Conservation (phyloP, 92 coral and sea anemone species). For the Phenganax marumi region DNA sequence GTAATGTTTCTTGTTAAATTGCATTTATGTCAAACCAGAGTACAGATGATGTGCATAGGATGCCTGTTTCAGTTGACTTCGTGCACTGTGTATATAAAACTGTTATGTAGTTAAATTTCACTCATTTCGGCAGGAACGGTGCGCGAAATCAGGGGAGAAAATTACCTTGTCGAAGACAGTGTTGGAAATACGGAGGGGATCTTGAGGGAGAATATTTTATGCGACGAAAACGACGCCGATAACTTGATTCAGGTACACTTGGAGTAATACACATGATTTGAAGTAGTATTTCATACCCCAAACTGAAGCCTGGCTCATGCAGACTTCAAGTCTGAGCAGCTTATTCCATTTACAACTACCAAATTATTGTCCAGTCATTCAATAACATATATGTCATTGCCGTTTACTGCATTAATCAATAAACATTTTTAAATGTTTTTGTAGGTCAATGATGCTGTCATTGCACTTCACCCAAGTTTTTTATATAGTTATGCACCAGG, state of each 20-base stretch:
- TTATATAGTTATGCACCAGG: conserved; percentile 98
- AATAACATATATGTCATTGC: too few species aligned
- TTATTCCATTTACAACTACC: too few species aligned
- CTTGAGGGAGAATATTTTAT: conserved; percentile 77
- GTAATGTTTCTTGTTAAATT: too few species aligned
- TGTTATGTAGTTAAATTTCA: not conserved
- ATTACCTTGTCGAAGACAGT: conserved; percentile 87
- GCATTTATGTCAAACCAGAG: too few species aligned
- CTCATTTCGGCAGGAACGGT: conserved; percentile 67
- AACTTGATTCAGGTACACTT: conserved; percentile 63
- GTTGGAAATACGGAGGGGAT: conserved; percentile 94
- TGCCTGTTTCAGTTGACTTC: too few species aligned
- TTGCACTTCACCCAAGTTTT: conserved; percentile 90
- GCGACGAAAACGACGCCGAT: conserved; percentile 93
- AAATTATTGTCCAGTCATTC: too few species aligned
- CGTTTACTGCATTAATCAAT: conserved; percentile 3
- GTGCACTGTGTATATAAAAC: too few species aligned
- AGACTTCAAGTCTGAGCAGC: too few species aligned
- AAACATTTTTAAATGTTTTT: not conserved
- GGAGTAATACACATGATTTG: too few species aligned
- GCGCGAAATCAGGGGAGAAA: conserved; percentile 75
- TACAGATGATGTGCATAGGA: too few species aligned
- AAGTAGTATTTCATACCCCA: too few species aligned
- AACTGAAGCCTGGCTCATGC: too few species aligned
- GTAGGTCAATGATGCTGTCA: conserved; percentile 77